Conservation (phyloP, 2,113 vertebrate species). For the Psilopogon haemacephalus region DNA sequence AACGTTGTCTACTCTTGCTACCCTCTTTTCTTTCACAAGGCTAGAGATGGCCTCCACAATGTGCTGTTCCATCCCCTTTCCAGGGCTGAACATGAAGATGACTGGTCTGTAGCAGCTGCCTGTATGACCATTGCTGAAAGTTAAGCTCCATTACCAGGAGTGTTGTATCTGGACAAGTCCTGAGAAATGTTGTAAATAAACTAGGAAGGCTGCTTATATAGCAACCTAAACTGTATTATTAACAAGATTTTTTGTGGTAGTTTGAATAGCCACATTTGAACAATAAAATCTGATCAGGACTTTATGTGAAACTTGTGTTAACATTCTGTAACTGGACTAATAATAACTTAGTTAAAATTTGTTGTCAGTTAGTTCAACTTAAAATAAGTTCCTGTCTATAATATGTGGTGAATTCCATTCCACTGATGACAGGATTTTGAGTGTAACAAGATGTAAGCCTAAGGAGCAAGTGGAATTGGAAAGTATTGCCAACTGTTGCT, state of each 20-base stretch:
- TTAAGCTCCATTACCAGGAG: rapidly evolving
- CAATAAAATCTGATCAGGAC: neutral
- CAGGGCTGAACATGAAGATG: too few relatives aligned
- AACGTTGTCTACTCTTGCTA: too few relatives aligned
- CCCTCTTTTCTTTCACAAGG: too few relatives aligned
- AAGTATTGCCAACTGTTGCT: neutral
- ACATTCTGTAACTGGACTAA: neutral
- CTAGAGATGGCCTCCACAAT: too few relatives aligned
- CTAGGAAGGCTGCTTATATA: neutral
- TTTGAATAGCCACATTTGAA: neutral
- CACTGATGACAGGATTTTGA: neutral
- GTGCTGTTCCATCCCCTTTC: too few relatives aligned
- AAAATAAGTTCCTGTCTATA: neutral
- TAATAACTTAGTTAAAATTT: neutral
- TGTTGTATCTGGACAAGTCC: neutral
- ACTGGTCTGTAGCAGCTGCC: too few relatives aligned
- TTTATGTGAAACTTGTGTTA: neutral
- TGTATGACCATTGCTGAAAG: neutral
- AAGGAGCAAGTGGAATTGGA: neutral
- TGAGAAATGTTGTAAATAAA: neutral
- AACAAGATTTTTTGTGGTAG: neutral
- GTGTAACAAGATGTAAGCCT: neutral
- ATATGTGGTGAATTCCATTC: neutral
- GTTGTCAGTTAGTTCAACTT: neutral
- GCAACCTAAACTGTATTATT: neutral